phyloP scores from a whole-genome alignment of 2,888 invertebrate species.

The Cataglyphis altisquamis region DNA sequence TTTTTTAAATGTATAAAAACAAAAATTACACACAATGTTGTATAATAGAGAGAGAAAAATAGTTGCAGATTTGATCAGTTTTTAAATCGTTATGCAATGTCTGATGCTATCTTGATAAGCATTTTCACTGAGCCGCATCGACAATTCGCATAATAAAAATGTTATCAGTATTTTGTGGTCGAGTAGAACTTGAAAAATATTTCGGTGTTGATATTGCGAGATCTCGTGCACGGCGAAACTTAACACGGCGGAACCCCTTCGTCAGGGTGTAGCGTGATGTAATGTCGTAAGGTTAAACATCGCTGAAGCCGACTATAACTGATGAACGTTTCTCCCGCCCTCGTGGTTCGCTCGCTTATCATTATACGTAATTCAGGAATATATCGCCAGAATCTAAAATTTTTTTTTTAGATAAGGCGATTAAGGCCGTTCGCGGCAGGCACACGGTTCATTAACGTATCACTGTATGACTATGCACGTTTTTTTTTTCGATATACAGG shows the following conservation, averaged over 20 bases:
- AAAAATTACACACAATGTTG: neutral
- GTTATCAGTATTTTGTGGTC: slow-evolving; percentile 21
- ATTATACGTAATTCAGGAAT: slow-evolving; percentile 56
- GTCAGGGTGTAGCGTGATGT: slow-evolving; percentile 71
- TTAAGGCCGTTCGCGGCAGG: slow-evolving; percentile 59
- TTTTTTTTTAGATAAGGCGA: slow-evolving; percentile 65
- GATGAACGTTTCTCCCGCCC: slow-evolving; percentile 43
- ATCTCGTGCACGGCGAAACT: slow-evolving; percentile 69
- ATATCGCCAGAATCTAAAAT: slow-evolving; percentile 62
- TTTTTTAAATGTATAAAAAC: neutral
- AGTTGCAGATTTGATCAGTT: neutral
- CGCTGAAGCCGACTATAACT: slow-evolving; percentile 47
- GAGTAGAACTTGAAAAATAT: slow-evolving; percentile 60
- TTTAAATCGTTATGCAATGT: neutral
- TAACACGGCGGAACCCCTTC: slow-evolving; percentile 48
- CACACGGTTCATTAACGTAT: slow-evolving; percentile 61
- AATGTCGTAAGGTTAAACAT: slow-evolving; percentile 75
- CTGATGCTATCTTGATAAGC: neutral
- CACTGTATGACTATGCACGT: slow-evolving; percentile 52
- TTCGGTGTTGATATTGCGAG: slow-evolving; percentile 66
- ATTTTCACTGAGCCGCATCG: neutral
- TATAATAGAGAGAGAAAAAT: neutral
- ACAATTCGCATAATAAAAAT: slow-evolving; percentile 9
- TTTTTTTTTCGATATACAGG: slow-evolving; percentile 31
- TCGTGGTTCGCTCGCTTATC: slow-evolving; percentile 66